phyloP scores from a whole-genome alignment of 1,140 invertebrate genomes.

The Hetaerina americana region DNA sequence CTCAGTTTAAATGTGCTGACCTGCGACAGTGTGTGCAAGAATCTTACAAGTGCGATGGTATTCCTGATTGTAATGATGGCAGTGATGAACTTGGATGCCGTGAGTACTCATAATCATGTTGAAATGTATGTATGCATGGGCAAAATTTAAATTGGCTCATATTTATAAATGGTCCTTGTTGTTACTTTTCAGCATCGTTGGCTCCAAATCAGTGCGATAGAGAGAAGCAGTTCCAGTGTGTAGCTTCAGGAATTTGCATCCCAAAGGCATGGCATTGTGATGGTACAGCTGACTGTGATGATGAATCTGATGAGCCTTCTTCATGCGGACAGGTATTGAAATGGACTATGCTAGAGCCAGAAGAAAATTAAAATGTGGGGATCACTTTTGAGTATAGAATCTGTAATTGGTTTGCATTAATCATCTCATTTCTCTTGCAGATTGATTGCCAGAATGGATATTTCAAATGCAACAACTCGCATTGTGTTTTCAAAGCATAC shows the following conservation, averaged over 20 bases:
- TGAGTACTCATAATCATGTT: constrained; percentile 25
- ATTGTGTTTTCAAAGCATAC: constrained; percentile 86
- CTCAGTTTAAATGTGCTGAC: constrained; percentile 87
- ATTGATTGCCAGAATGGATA: constrained; percentile 59
- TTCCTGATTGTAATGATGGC: constrained; percentile 82
- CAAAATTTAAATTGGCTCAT: background rate
- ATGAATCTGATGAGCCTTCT: constrained; percentile 78
- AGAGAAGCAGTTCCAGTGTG: constrained; percentile 82
- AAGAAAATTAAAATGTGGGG: too few relatives aligned
- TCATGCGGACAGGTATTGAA: constrained; percentile 59
- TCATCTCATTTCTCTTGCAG: constrained; percentile 24
- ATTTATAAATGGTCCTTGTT: constrained; percentile 6
- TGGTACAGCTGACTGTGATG: constrained; percentile 80
- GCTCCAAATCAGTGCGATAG: constrained; percentile 73
- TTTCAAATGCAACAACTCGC: constrained; percentile 74
- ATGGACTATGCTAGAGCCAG: too few relatives aligned
- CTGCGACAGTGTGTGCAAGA: constrained; percentile 84
- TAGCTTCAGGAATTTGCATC: constrained; percentile 78
- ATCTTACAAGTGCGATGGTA: constrained; percentile 87
- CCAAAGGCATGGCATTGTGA: constrained; percentile 91
- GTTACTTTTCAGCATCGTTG: constrained; percentile 42
- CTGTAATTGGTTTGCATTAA: background rate
- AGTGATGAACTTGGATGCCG: constrained; percentile 80
- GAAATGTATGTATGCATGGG: background rate
- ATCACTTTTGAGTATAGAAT: too few relatives aligned